Base-by-base conservation (phyloP, 2,888 invertebrate species). In the Tuberolachnus salignus region DNA sequence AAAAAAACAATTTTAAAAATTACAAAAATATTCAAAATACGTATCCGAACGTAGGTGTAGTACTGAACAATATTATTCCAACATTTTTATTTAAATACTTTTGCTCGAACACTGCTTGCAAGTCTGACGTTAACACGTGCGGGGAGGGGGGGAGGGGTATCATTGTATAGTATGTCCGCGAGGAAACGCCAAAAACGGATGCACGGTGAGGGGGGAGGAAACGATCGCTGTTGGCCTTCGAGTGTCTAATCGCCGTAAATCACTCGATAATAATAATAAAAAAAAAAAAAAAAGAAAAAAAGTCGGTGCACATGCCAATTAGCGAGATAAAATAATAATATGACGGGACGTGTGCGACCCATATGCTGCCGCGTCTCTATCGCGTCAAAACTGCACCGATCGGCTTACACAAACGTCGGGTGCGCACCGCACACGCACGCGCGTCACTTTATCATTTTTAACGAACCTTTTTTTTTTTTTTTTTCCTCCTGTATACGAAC, bases 401-500 rank as follows among this genome's bases (percentile, higher is more conserved):
- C 67, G 61, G 78, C 42, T 69, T 78, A 69, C 75, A 61, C 59
- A 42, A 69, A 78, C 69, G 67, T 66, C 6, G 23, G 8, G 13
- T 44, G 14, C 57, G 1, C 57, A 46, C 21, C n/a, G 2, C 21
- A 8, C 26, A 9, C 21, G 19, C 44, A 21, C 46, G 34, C n/a
- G n/a, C 23, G 49, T 67, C 78, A 78, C 78, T 78, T 78, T 51
- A 69, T 78, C 78, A 78, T 78, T 78, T 73, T 78, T 78, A 78
- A 78, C 69, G 69, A 78, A 42, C 67, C 67, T 78, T 69, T 69
- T 69, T 3, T 34, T 34, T 6, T n/a, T 34, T 34, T 6, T 34
- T 34, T 6, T 34, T 34, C 34, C 6, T 34, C 6, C 34, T 34
- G 6, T 3, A 34, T 4, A 34, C 34, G 3, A 6, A 34, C 34